These are phyloP conservation scores for Heteronetta atricapilla DNA, from an alignment of 2,113 vertebrate species.

Conservation along the genomic window DNA sequence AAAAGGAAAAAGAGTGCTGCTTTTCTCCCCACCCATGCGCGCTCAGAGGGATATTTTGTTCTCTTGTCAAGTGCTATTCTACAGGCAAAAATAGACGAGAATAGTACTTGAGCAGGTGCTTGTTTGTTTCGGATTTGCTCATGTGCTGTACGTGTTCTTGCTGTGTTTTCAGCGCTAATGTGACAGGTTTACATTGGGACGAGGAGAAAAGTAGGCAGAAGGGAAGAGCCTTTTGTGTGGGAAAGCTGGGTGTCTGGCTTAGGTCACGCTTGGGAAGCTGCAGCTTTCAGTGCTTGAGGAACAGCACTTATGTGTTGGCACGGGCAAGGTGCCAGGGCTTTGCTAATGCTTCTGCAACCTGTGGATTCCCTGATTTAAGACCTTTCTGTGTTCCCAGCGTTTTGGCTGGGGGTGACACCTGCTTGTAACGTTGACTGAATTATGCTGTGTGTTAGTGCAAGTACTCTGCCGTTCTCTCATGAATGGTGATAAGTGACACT, in stretches of 20 bases:
- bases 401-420: not conserved
- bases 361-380: not conserved
- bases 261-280: not conserved
- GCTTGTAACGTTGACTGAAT: not conserved
- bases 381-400: not conserved
- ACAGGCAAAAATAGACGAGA: not conserved
- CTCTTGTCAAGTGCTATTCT: not conserved
- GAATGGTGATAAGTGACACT: not conserved
- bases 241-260: not conserved
- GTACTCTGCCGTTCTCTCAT: not conserved
- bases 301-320: not conserved
- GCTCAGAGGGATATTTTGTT: not conserved
- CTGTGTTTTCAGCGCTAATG: not conserved
- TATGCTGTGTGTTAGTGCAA: not conserved
- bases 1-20: not conserved
- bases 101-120: not conserved
- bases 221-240: not conserved
- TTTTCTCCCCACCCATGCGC: accelerated
- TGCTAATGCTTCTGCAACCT: not conserved
- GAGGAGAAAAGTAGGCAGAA: not conserved
- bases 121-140: not conserved
- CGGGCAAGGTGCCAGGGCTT: not conserved
- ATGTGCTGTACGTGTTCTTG: accelerated
- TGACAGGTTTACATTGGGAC: too few species aligned
- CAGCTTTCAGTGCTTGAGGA: not conserved